A percentile compares a stretch with the other conserved stretches of the same genome.
phyloP scores from a whole-genome alignment of 1,140 invertebrate genomes.

The Tribolium castaneum region DNA sequence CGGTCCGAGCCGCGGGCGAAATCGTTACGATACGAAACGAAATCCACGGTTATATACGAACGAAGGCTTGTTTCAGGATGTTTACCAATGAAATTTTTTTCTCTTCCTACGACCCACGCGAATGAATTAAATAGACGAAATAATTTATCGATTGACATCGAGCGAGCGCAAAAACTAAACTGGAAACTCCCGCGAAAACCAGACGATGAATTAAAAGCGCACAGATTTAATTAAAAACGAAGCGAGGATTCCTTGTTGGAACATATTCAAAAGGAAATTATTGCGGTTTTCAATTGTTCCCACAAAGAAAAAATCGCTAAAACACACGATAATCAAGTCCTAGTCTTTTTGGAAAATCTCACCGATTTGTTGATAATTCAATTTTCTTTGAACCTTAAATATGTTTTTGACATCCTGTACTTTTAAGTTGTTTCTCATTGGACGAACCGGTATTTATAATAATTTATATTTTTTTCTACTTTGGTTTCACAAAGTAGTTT shows the following conservation, averaged over 20 bases:
- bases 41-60: not conserved
- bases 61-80: constrained; percentile 1
- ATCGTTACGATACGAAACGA: constrained; percentile 22
- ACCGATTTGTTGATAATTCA: no score
- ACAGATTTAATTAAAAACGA: constrained; percentile 23
- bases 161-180: not conserved
- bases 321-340: not conserved
- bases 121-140: not conserved
- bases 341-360: not conserved
- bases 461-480: no score
- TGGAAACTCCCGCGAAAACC: not conserved
- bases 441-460: no score
- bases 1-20: constrained; percentile 48
- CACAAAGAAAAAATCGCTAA: not conserved
- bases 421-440: no score
- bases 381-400: no score
- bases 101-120: not conserved
- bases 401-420: no score
- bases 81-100: constrained; percentile 19
- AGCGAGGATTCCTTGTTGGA: not conserved
- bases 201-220: constrained; percentile 12
- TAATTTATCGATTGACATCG: not conserved
- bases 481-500: no score
- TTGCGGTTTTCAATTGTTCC: not conserved
- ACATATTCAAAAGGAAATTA: constrained; percentile 19